Percentiles rank a stretch among this genome's conserved stretches.
These are phyloP conservation scores for Rhineura floridana DNA, from an alignment of 2,113 vertebrate species.

Conservation along the genomic window DNA sequence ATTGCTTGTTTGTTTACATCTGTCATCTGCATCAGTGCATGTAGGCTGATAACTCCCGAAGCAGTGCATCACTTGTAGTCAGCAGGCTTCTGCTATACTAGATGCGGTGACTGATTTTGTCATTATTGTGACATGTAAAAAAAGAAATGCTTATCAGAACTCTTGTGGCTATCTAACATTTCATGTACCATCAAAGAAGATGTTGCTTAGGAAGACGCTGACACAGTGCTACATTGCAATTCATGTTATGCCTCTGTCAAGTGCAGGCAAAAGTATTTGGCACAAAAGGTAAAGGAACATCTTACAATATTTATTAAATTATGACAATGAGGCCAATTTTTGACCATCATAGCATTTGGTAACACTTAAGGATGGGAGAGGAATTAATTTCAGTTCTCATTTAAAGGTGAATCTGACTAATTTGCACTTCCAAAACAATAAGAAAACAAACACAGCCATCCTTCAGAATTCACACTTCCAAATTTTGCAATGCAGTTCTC, in stretches of 20 bases:
- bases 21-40: constrained; percentile 68
- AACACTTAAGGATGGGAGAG: background rate
- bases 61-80: background rate
- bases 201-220: background rate
- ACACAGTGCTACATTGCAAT: background rate
- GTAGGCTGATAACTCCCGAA: constrained; percentile 28
- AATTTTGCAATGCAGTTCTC: no score
- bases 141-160: background rate
- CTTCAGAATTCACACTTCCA: no score
- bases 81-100: background rate
- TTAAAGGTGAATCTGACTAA: no score
- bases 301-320: background rate
- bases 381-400: no score
- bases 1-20: constrained; percentile 66
- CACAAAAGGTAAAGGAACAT: background rate
- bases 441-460: no score
- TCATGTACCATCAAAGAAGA: background rate
- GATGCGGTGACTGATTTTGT: background rate
- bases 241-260: background rate
- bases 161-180: background rate
- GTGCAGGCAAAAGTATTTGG: background rate
- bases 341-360: background rate
- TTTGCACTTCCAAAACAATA: no score
- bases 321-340: background rate
- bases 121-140: background rate